Evolutionary conservation across 2,113 vertebrate genomes (phyloP).

Genomic region (Hemichromis elongatus): DNA sequence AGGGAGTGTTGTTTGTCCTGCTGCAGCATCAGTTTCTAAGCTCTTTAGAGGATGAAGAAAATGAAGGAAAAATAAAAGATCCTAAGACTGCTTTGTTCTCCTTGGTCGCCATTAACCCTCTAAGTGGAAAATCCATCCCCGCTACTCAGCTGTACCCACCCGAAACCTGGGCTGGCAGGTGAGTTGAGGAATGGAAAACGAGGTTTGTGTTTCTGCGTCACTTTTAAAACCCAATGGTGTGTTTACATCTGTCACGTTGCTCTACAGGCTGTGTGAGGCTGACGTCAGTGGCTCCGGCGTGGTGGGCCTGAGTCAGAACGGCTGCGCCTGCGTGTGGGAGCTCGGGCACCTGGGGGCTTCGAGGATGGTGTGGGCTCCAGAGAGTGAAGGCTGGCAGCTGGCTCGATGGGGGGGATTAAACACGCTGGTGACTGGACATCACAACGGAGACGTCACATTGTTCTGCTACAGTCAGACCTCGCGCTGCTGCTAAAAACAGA

Average conservation of each 20-base stretch:
- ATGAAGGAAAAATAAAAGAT: neutral
- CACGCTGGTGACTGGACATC: slow-evolving; percentile 52
- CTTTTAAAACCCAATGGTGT: accelerated
- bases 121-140: slow-evolving; percentile 30
- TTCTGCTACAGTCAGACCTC: neutral
- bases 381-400: slow-evolving; percentile 55
- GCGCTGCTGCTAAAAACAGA: accelerated
- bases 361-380: neutral
- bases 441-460: slow-evolving; percentile 55
- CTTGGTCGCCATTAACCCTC: slow-evolving; percentile 55
- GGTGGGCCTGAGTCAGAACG: slow-evolving; percentile 52
- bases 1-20: slow-evolving; percentile 64
- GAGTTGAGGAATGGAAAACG: neutral
- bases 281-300: slow-evolving; percentile 20
- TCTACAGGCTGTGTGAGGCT: slow-evolving; percentile 42
- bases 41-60: neutral
- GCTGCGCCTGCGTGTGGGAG: slow-evolving; percentile 56
- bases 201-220: neutral
- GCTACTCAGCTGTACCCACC: slow-evolving; percentile 32
- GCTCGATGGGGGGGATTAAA: slow-evolving; percentile 44
- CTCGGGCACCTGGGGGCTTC: neutral
- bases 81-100: slow-evolving; percentile 17
- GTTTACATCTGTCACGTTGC: neutral
- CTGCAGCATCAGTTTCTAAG: slow-evolving; percentile 52
- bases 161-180: slow-evolving; percentile 56